Conservation (phyloP, 2,797 vertebrate species). For the Clarias platycephalus region DNA sequence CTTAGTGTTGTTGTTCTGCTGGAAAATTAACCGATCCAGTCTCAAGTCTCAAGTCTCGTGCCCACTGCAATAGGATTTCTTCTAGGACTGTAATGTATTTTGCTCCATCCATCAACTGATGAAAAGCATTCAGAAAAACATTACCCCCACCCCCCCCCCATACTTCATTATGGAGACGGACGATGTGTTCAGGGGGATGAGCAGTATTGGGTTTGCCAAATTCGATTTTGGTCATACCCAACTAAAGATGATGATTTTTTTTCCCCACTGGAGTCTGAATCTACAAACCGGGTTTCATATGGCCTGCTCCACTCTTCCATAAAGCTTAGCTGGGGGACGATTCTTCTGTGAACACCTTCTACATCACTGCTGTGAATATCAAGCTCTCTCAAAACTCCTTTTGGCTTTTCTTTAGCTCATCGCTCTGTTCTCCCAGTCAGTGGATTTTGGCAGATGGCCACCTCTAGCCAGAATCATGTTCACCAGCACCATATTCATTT, state of each 20-base stretch:
- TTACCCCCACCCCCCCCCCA: not conserved
- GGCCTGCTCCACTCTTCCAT: not conserved
- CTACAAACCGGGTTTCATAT: not conserved
- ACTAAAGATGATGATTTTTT: not conserved
- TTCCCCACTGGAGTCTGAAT: not conserved
- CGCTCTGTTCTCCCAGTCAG: not conserved
- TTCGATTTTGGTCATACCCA: not conserved
- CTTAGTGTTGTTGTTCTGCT: not conserved
- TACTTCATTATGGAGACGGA: not conserved
- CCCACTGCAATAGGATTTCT: not conserved
- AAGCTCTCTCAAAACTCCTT: not conserved
- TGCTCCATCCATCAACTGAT: not conserved
- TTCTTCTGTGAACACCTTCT: not conserved
- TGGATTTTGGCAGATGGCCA: not conserved
- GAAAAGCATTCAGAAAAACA: not conserved
- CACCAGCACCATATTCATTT: not conserved
- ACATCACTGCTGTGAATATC: not conserved
- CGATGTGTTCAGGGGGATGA: not conserved
- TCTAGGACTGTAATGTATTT: not conserved
- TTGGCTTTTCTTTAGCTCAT: not conserved
- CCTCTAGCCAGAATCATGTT: not conserved
- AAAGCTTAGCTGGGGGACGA: not conserved
- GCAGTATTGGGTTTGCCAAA: not conserved
- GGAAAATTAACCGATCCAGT: not conserved
- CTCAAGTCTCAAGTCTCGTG: not conserved